Base-by-base conservation (phyloP, 2,113 vertebrate species). In the Hippocampus abdominalis region DNA sequence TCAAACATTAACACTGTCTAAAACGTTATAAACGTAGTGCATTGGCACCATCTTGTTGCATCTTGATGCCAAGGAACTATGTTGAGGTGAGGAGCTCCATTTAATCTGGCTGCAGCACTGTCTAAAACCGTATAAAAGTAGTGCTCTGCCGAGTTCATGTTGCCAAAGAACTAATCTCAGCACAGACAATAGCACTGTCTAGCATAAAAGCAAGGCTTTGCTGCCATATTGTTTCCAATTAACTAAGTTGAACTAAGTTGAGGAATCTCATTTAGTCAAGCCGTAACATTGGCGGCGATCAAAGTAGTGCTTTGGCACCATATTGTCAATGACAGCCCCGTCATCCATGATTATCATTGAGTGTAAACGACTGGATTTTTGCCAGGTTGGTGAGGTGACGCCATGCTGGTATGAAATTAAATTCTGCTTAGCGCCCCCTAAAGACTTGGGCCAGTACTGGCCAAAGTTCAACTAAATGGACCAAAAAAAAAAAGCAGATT, bases 401-500 rank as follows among this genome's bases (percentile, higher is more conserved):
- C 11, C 44, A 15, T 20, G 20, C 8, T n/a, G 21, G 51, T n/a
- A 21, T 8, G 20, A 53, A 53, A 21, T 53, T 8, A 7, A n/a
- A 53, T n/a, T 53, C 18, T 9, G 51, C 8, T 53, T 21, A 53
- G 51, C 51, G 21, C 51, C 21, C 48, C 5, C 48, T 21, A 51
- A 46, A 15, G 44, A 13, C 13, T 15, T 13, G 3, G 13, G 44
- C 44, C 13, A 4, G 12, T 13, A 15, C 44, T 46, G 42, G 9
- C 42, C 42, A 10, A 44, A 44, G 82, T 82, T 85, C 70, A 66
- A 85, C 80, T 36, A 36, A 36, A 36, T 36, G 32, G 32, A 36
- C 32, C 80, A 48, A 84, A 8, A 78, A 81, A 48, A 84, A 8
- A 78, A 88, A 82, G 84, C 60, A 83, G 27, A 88, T 69, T 44